Evolutionary conservation across 1,140 invertebrate species (phyloP), one percentile per base, ranked within the genome.

Genomic region (Odontomachus brunneus): DNA sequence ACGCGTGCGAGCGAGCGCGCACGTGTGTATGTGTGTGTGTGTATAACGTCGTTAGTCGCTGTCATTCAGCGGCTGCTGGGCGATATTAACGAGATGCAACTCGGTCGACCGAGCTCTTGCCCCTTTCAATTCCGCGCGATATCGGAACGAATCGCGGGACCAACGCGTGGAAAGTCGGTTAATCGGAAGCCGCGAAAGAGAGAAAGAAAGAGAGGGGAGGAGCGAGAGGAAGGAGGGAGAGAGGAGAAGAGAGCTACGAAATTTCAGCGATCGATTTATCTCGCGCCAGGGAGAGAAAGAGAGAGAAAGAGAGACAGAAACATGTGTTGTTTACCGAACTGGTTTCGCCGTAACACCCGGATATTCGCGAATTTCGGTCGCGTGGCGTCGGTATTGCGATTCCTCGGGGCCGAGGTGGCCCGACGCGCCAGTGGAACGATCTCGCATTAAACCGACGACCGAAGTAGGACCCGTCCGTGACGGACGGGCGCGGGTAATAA

Each of bases 381-480:
- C 72, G 48, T 22, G 22, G 24, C 19, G 33, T 78, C 75, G 51
- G 29, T 67, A 12, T 44, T 5, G 44, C 29, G n/a, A 15, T 63
- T 51, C 48, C 38, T n/a, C 59, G 57, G n/a, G 5, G 9, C 24
- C 7, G 22, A 11, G 71, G 9, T 33, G 19, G 51, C 22, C 14
- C 14, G 33, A 29, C 11, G 48, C 33, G 44, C 51, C 51, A 59
- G 75, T 69, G 51, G 65, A 59, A 69, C 75, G n/a, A 71, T 57
- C 65, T 48, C 65, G 75, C 51, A 48, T 80, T 71, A 71, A 48
- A 19, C 75, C 65, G 75, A 17, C 65, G 22, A 73, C 19, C 67
- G 22, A 80, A 80, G 75, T 80, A 75, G 57, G 75, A 19, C 78
- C 55, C 78, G 69, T 53, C 44, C 78, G 69, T 53, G 78, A 51